Percentiles rank a stretch among this genome's conserved stretches.
phyloP scores from a whole-genome alignment of 2,113 vertebrate species.

The Nerophis lumbriciformis region DNA sequence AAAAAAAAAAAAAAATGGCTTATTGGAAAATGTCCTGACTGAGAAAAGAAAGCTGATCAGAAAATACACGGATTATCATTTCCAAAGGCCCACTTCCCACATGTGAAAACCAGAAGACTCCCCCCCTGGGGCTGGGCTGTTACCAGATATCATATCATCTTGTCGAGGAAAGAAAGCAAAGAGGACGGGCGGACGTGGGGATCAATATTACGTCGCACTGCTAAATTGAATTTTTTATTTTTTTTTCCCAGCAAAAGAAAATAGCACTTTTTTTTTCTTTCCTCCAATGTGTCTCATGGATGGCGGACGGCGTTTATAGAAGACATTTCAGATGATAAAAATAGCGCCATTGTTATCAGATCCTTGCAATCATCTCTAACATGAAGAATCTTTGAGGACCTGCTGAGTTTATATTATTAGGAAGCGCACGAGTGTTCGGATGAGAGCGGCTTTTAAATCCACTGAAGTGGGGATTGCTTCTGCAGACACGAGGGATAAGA shows the following conservation, averaged over 20 bases:
- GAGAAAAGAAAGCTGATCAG: no score
- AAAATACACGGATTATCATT: neutral
- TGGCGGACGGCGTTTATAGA: neutral
- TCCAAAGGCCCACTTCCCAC: constrained; percentile 4
- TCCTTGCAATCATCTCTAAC: constrained; percentile 26
- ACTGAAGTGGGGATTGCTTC: constrained; percentile 34
- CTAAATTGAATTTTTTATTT: constrained; percentile 25
- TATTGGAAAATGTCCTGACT: no score
- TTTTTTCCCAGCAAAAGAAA: constrained; percentile 10
- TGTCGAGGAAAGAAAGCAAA: constrained; percentile 20
- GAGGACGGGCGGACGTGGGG: constrained; percentile 17
- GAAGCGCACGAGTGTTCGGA: neutral
- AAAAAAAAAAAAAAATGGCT: no score
- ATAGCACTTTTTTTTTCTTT: neutral
- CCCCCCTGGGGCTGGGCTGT: constrained; percentile 14
- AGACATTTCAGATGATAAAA: constrained; percentile 5
- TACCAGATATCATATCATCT: constrained; percentile 20
- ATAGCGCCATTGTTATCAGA: constrained; percentile 20
- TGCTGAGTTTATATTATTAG: constrained; percentile 16
- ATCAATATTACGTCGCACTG: constrained; percentile 14
- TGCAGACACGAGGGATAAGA: constrained; percentile 4
- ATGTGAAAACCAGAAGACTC: constrained; percentile 30
- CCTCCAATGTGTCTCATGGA: neutral
- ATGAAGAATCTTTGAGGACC: constrained; percentile 16
- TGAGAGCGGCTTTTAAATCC: constrained; percentile 27